Percentiles rank a stretch among this genome's conserved stretches.
Evolutionary conservation across 2,113 vertebrate genomes (phyloP).

Genomic region (Callipepla californica): DNA sequence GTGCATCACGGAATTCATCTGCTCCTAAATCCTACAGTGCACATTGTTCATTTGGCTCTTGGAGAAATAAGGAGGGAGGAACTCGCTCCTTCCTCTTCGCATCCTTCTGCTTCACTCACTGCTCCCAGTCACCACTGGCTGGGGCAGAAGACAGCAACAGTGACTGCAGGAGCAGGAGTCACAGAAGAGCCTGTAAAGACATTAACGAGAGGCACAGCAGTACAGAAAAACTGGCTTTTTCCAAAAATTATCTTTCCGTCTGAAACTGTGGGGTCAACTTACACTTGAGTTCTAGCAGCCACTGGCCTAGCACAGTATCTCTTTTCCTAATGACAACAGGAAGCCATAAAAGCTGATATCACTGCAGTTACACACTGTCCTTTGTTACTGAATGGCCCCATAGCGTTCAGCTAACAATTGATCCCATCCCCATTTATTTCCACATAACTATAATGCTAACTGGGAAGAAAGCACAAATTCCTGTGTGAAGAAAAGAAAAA

Average conservation of each 20-base stretch:
- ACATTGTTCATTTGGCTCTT: neutral
- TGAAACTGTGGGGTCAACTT: neutral
- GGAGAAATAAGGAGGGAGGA: neutral
- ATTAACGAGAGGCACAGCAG: neutral
- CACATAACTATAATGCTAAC: neutral
- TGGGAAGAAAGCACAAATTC: neutral
- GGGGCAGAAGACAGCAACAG: neutral
- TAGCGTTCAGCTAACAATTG: neutral
- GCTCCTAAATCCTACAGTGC: neutral
- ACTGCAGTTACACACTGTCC: neutral
- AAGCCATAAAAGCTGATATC: neutral
- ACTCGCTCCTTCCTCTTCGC: neutral
- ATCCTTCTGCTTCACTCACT: neutral
- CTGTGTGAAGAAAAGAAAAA: neutral
- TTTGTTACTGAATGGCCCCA: neutral
- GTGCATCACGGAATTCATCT: neutral
- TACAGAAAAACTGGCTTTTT: neutral
- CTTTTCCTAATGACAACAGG: neutral
- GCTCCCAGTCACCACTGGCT: accelerated
- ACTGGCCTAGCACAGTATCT: neutral
- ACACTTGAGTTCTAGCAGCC: neutral
- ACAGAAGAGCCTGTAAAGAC: neutral
- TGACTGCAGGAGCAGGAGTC: neutral
- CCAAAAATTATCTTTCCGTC: neutral
- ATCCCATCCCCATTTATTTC: neutral